Percentiles rank a stretch among this genome's conserved stretches.
phyloP scores from a whole-genome alignment of 2,888 invertebrate species.

The Ochropacha duplaris region DNA sequence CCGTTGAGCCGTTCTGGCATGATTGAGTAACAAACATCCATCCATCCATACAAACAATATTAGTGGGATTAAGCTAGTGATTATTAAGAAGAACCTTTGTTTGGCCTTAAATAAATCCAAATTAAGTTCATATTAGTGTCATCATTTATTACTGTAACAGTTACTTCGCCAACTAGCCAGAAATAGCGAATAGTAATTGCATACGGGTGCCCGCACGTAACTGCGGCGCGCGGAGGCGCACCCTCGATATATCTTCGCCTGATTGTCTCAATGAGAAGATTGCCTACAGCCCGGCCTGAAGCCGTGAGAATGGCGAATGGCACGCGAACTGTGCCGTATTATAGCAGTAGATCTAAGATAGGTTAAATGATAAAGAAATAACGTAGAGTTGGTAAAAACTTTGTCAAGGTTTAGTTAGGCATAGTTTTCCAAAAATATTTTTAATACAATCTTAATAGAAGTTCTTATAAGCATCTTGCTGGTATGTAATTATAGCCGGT shows the following conservation, averaged over 20 bases:
- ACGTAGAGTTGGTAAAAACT: no score
- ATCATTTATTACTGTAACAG: neutral
- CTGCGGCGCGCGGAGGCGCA: conserved; percentile 11
- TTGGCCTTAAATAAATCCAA: neutral
- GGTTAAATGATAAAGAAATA: no score
- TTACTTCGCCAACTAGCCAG: neutral
- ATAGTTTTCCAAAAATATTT: no score
- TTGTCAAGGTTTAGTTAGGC: no score
- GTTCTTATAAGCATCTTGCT: no score
- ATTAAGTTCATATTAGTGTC: neutral
- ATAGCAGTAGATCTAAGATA: conserved; percentile 3
- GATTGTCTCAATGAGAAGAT: conserved; percentile 61
- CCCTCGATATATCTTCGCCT: conserved; percentile 31
- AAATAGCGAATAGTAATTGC: conserved; percentile 18
- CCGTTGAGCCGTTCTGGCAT: no score
- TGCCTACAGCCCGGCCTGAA: conserved; percentile 26
- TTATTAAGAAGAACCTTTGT: no score
- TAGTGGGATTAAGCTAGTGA: no score
- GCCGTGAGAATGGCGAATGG: conserved; percentile 31
- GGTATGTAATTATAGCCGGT: no score
- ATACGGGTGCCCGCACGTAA: conserved; percentile 23
- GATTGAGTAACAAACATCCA: no score
- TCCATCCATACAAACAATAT: no score
- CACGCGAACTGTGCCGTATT: conserved; percentile 35
- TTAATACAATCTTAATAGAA: no score